Evolutionary conservation across 1,140 invertebrate species (phyloP).

Genomic region (Drosophila lacteicornis): DNA sequence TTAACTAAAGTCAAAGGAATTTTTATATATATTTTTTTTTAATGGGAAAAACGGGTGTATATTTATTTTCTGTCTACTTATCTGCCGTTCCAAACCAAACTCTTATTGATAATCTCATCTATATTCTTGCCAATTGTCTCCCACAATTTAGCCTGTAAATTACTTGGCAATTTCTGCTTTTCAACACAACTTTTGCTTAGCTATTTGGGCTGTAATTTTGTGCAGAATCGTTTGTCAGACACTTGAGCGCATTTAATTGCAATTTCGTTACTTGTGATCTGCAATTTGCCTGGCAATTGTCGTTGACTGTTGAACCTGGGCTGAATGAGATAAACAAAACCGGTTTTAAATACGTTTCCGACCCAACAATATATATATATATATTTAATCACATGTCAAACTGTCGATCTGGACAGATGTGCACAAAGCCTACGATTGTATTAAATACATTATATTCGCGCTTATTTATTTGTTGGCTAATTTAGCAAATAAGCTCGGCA

Average conservation of each 20-base stretch:
- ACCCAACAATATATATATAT: conserved; percentile 21
- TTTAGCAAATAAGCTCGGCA: conserved; percentile 13
- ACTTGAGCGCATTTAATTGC: conserved; percentile 33
- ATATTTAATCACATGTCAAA: conserved; percentile 4
- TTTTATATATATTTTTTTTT: neutral
- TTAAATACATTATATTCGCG: neutral
- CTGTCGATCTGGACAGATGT: conserved; percentile 10
- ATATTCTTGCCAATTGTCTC: neutral
- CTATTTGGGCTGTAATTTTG: conserved; percentile 24
- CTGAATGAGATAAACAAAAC: conserved; percentile 37
- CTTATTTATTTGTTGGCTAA: conserved; percentile 26
- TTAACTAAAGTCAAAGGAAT: neutral
- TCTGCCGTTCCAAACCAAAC: neutral
- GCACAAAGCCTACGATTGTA: conserved; percentile 18
- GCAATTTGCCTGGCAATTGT: conserved; percentile 33
- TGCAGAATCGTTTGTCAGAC: conserved; percentile 10
- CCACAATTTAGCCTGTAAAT: conserved; percentile 8
- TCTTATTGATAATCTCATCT: neutral
- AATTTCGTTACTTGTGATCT: conserved; percentile 41
- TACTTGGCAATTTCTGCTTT: conserved; percentile 10
- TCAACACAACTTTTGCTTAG: neutral
- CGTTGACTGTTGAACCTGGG: neutral
- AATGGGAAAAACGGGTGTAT: neutral
- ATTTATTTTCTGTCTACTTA: neutral
- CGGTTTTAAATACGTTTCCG: conserved; percentile 65